Conservation (phyloP, 2,113 vertebrate genomes). For the Mobula birostris region DNA sequence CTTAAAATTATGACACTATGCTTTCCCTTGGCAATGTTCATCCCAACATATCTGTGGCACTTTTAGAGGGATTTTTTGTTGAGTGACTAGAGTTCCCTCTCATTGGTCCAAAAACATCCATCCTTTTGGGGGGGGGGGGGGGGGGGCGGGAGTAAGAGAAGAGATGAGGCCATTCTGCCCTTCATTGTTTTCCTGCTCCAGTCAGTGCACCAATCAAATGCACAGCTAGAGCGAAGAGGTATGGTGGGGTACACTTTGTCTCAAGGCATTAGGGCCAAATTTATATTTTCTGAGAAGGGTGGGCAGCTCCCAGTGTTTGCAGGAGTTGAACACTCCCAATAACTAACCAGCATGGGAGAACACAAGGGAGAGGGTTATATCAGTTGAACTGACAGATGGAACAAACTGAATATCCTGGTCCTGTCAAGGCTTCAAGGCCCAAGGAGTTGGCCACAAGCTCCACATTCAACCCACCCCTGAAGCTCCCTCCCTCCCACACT, state of each 20-base stretch:
- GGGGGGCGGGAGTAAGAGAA: background rate
- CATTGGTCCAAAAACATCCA: background rate
- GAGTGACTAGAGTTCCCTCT: background rate
- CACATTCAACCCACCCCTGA: background rate
- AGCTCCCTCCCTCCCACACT: too few relatives aligned
- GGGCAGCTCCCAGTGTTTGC: background rate
- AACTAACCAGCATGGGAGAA: background rate
- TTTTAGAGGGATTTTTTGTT: background rate
- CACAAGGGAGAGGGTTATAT: too few relatives aligned
- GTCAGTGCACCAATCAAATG: background rate
- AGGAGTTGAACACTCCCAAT: background rate
- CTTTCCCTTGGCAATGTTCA: background rate
- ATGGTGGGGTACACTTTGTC: background rate
- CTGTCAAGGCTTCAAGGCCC: background rate
- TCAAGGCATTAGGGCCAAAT: background rate
- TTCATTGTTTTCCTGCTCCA: background rate
- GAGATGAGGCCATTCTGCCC: too few relatives aligned
- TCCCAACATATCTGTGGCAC: too few relatives aligned
- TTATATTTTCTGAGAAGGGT: background rate
- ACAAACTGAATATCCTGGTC: background rate
- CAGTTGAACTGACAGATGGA: background rate
- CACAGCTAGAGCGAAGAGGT: background rate
- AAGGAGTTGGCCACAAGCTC: background rate
- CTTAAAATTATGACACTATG: too few relatives aligned
- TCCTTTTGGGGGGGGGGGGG: background rate